These are phyloP conservation scores for Balaeniceps rex DNA, from an alignment of 2,113 vertebrate genomes.

Conservation along the genomic window DNA sequence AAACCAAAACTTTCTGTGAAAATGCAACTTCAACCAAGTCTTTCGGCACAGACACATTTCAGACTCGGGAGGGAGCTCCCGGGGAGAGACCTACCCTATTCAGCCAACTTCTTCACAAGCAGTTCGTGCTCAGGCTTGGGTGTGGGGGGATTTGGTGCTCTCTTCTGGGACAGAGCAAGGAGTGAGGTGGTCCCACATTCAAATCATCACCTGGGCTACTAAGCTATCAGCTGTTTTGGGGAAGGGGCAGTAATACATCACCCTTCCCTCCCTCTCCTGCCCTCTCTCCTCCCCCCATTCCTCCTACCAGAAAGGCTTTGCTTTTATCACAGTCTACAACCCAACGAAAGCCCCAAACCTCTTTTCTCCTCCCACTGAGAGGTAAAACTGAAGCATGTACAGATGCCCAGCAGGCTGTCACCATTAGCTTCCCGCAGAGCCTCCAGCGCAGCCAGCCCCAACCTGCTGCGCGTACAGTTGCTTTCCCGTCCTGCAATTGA, in stretches of 20 bases:
- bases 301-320: background rate
- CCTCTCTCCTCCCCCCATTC: background rate
- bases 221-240: background rate
- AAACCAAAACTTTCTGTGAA: background rate
- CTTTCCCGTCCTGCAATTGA: background rate
- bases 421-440: background rate
- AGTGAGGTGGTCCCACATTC: background rate
- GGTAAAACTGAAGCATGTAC: background rate
- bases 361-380: background rate
- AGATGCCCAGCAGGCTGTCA: background rate
- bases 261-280: background rate
- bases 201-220: background rate
- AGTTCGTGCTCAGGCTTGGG: background rate
- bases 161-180: background rate
- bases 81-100: background rate
- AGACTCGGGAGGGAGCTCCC: background rate
- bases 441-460: background rate
- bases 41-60: background rate
- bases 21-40: background rate
- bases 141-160: fast-evolving
- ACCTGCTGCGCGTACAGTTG: background rate
- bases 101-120: background rate
- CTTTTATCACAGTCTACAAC: background rate
- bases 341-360: background rate
- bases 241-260: background rate